Evolutionary conservation across 2,888 invertebrate species (phyloP).

Genomic region (Branchellion lobata): DNA sequence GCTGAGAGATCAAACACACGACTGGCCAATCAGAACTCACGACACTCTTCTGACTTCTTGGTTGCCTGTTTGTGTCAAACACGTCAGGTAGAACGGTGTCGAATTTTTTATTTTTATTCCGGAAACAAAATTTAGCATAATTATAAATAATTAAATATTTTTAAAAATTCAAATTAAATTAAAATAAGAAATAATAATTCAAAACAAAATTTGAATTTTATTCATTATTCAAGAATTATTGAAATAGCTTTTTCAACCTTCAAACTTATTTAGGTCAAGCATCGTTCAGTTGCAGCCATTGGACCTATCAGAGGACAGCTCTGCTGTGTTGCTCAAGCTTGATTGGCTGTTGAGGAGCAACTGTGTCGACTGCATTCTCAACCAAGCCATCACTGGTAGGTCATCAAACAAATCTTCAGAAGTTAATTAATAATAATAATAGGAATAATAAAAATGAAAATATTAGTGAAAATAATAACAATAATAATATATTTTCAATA

Average conservation of each 20-base stretch:
- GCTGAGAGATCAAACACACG: slow-evolving; percentile 64
- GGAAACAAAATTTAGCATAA: too few relatives aligned
- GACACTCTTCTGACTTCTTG: slow-evolving; percentile 65
- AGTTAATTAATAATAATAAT: too few relatives aligned
- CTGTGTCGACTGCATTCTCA: slow-evolving; percentile 80
- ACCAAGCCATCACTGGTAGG: slow-evolving; percentile 75
- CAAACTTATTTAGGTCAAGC: slow-evolving; percentile 70
- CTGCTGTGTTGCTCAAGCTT: slow-evolving; percentile 79
- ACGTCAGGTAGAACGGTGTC: slow-evolving; percentile 66
- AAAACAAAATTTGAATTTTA: too few relatives aligned
- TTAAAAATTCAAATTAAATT: too few relatives aligned
- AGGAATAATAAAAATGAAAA: too few relatives aligned
- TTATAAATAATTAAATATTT: too few relatives aligned
- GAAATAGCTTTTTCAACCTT: too few relatives aligned
- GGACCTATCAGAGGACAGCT: slow-evolving; percentile 83
- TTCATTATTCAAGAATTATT: neutral
- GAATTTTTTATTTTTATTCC: too few relatives aligned
- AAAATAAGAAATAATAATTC: too few relatives aligned
- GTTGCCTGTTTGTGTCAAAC: slow-evolving; percentile 78
- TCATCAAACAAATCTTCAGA: neutral
- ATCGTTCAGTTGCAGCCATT: slow-evolving; percentile 76
- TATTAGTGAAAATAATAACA: neutral
- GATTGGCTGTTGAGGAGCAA: slow-evolving; percentile 83
- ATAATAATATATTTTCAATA: neutral
- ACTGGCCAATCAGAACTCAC: slow-evolving; percentile 62